Percentiles rank a stretch among this genome's conserved stretches.
Evolutionary conservation across 2,797 vertebrate species (phyloP).

Genomic region (Gambusia yucatana): DNA sequence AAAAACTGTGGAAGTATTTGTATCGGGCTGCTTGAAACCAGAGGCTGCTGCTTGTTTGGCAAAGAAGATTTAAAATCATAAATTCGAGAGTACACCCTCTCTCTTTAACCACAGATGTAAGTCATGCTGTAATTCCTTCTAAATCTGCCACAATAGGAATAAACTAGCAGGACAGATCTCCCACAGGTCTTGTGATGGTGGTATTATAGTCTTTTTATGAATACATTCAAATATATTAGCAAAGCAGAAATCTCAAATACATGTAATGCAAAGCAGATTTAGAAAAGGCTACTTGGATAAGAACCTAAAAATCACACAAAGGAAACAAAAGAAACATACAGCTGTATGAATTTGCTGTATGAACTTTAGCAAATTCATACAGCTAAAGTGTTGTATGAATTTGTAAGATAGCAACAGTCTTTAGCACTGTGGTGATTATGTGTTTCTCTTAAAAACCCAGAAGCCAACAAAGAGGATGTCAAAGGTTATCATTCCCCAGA

Average conservation of each 20-base stretch:
- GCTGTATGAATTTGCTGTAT: neutral
- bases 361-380: neutral
- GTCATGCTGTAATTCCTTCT: slow-evolving; percentile 9
- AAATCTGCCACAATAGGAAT: slow-evolving; percentile 28
- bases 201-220: slow-evolving; percentile 55
- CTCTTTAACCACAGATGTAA: neutral
- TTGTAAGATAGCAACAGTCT: slow-evolving; percentile 5
- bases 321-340: neutral
- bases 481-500: slow-evolving; percentile 67
- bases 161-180: slow-evolving; percentile 45
- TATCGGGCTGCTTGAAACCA: neutral
- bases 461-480: slow-evolving; percentile 68
- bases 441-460: slow-evolving; percentile 35
- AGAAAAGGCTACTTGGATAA: slow-evolving; percentile 31
- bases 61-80: slow-evolving; percentile 3
- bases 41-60: slow-evolving; percentile 2
- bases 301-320: slow-evolving; percentile 32
- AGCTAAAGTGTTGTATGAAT: neutral
- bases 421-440: slow-evolving; percentile 7
- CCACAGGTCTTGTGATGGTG: slow-evolving; percentile 37
- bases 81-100: neutral
- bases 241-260: slow-evolving; percentile 36
- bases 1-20: neutral
- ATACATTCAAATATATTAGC: slow-evolving; percentile 67
- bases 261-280: slow-evolving; percentile 49